Conservation (phyloP, 1,140 invertebrate species). For the Pinna nobilis region DNA sequence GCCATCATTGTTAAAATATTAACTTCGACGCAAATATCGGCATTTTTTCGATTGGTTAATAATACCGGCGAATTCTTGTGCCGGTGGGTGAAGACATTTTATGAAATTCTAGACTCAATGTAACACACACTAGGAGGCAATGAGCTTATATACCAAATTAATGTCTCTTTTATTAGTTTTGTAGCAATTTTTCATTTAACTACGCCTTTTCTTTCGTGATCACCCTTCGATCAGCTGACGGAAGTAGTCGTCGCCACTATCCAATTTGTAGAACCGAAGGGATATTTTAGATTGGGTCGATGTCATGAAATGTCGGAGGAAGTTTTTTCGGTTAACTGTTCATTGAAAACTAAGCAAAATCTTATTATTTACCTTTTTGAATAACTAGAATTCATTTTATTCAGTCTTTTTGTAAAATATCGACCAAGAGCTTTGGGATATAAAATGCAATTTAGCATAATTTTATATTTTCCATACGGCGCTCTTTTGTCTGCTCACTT, state of each 20-base stretch:
- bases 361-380: too few species aligned
- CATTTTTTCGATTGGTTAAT: constrained; percentile 58
- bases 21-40: constrained; percentile 38
- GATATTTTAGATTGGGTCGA: too few species aligned
- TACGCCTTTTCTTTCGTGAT: constrained; percentile 35
- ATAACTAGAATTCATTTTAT: too few species aligned
- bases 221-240: constrained; percentile 70
- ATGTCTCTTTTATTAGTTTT: background rate
- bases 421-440: too few species aligned
- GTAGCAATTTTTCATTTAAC: background rate
- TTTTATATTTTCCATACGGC: constrained; percentile 24
- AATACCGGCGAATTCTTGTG: constrained; percentile 48
- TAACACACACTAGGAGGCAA: too few species aligned
- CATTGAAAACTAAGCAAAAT: too few species aligned
- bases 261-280: constrained; percentile 49
- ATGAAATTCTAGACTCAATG: too few species aligned
- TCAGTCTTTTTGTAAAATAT: too few species aligned
- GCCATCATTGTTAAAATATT: constrained; percentile 73
- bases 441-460: too few species aligned
- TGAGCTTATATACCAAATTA: background rate
- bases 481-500: constrained; percentile 37
- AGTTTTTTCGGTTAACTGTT: too few species aligned
- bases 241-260: constrained; percentile 65
- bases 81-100: background rate
- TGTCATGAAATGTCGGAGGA: too few species aligned